phyloP scores from a whole-genome alignment of 2,113 vertebrate genomes.

The Rostratula benghalensis region DNA sequence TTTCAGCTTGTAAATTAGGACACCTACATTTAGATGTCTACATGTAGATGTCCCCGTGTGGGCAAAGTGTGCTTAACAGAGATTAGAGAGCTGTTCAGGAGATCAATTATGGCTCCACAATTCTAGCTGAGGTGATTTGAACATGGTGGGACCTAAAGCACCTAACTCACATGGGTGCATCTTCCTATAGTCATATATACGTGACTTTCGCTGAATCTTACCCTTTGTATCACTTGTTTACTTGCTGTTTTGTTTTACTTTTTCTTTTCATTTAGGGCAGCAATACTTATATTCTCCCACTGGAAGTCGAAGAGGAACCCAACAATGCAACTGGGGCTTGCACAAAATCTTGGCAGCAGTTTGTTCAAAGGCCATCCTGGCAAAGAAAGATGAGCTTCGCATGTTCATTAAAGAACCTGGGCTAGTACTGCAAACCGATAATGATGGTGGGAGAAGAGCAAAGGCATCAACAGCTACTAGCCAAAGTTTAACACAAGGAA shows the following conservation, averaged over 20 bases:
- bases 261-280: background rate
- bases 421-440: background rate
- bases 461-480: background rate
- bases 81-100: background rate
- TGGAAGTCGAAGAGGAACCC: background rate
- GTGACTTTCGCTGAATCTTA: background rate
- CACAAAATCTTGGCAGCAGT: background rate
- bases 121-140: background rate
- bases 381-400: background rate
- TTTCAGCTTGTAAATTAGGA: background rate
- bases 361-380: fast-evolving
- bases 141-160: background rate
- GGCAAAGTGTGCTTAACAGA: background rate
- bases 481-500: background rate
- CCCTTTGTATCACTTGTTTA: background rate
- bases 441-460: background rate
- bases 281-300: background rate
- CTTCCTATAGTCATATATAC: background rate
- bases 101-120: background rate
- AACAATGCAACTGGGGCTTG: background rate
- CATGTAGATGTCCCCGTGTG: background rate
- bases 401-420: background rate
- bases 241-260: background rate
- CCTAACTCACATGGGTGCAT: background rate
- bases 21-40: background rate